Evolutionary conservation across 2,888 invertebrate species (phyloP), one percentile per base, ranked within the genome.

Genomic region (Acrobasis consociella): DNA sequence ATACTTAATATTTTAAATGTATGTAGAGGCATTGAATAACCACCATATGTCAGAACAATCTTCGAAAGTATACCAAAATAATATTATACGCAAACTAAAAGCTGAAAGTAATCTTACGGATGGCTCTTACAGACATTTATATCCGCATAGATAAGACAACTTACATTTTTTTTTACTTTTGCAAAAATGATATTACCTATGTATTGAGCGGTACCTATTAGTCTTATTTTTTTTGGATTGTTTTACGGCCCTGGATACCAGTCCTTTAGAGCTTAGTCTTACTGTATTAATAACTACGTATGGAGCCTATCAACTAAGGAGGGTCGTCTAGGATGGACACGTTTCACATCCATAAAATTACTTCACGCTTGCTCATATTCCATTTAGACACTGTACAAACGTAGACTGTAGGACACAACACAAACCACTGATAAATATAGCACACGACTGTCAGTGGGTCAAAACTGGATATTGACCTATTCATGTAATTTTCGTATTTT

Each of bases 71-170:
- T 31, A 46, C 13, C 5, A 46, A 46, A 46, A 46, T 46, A 46
- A 46, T 46, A 31, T 7, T 31, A 7, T 46, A 46, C 46, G 46
- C n/a, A 46, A 46, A 31, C 38, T 38, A 39, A 50, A 58, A 50
- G 15, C 16, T 39, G 37, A 62, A 55, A 58, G 49, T 62, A 62
- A 62, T 58, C 58, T 62, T 58, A 58, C 37, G 56, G 58, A 50
- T 49, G 49, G 49, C 15, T 60, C 39, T 55, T 9, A 9, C 10
- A 37, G 37, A 53, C 22, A 31, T 50, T 11, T 2, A 50, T 46
- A 46, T 16, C 17, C 2, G 13, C n/a, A 5, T 31, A 17, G 2
- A 13, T 58, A 53, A 9, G 8, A 13, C 37, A 37, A 37, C 52
- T 31, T 37, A 37, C 22, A 22, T 13, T 22, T 11, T 13, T 16